Conservation (phyloP, 2,113 vertebrate species). For the Romanogobio albipinnatus region DNA sequence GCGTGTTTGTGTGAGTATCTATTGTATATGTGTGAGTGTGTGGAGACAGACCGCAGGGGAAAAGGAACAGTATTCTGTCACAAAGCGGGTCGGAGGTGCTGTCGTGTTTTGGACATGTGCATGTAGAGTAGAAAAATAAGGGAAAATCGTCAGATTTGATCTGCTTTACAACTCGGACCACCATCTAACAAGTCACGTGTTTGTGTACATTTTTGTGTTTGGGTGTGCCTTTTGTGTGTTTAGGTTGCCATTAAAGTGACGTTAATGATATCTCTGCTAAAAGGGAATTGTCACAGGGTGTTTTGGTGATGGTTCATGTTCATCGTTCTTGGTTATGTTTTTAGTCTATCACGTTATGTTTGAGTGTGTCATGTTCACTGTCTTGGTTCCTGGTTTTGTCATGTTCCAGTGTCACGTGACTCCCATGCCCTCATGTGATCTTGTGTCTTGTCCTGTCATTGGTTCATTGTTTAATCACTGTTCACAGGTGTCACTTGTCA, state of each 20-base stretch:
- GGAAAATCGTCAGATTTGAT: neutral
- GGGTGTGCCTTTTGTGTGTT: neutral
- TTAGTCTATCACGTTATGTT: no score
- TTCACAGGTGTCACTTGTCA: no score
- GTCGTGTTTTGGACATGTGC: neutral
- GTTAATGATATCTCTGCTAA: no score
- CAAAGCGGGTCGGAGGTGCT: neutral
- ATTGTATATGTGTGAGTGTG: constrained; percentile 22
- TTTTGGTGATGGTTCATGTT: no score
- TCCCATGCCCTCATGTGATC: no score
- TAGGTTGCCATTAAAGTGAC: neutral
- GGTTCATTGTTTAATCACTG: no score
- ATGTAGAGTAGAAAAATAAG: neutral
- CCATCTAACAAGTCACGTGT: neutral
- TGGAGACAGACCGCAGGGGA: neutral
- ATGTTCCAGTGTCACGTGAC: no score
- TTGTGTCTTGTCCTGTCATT: no score
- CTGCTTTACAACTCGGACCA: neutral
- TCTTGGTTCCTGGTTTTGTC: no score
- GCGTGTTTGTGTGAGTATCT: constrained; percentile 31
- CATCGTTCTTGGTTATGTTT: no score
- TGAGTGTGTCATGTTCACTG: no score
- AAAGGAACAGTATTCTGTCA: constrained; percentile 26
- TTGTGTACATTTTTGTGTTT: neutral
- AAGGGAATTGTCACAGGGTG: no score